These are phyloP conservation scores for Epiperipatus broadwayi DNA, from an alignment of 2,888 invertebrate species.

Conservation along the genomic window DNA sequence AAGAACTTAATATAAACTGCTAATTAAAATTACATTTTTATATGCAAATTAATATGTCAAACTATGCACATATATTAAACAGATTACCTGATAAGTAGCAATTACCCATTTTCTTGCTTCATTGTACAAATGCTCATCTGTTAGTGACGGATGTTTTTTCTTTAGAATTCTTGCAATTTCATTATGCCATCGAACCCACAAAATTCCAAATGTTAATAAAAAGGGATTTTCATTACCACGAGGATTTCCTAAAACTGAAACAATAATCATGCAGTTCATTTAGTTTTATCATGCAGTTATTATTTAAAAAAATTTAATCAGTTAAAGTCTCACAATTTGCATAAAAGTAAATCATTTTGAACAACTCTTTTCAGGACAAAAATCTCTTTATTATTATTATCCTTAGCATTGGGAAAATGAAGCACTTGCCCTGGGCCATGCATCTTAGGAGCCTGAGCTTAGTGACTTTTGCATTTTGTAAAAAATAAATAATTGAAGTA, in stretches of 20 bases:
- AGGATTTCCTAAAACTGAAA: constrained; percentile 35
- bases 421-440: too few species aligned
- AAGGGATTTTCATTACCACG: constrained; percentile 38
- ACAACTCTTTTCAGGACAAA: too few species aligned
- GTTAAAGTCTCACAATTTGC: too few species aligned
- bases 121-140: constrained; percentile 34
- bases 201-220: constrained; percentile 34
- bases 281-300: neutral
- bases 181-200: constrained; percentile 39
- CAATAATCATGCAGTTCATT: too few species aligned
- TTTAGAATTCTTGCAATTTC: constrained; percentile 30
- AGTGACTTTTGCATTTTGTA: too few species aligned
- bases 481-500: too few species aligned
- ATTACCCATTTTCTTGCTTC: constrained; percentile 39
- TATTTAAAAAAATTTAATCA: neutral
- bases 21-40: constrained; percentile 15
- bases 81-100: constrained; percentile 32
- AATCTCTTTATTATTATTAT: too few species aligned
- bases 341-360: too few species aligned
- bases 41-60: constrained; percentile 11
- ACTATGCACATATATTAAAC: neutral
- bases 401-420: too few species aligned
- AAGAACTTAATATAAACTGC: constrained; percentile 12
- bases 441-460: too few species aligned
- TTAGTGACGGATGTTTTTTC: constrained; percentile 27